Percentiles rank a stretch among this genome's conserved stretches.
phyloP scores from a whole-genome alignment of 2,888 invertebrate genomes.

The Julus scanicus region DNA sequence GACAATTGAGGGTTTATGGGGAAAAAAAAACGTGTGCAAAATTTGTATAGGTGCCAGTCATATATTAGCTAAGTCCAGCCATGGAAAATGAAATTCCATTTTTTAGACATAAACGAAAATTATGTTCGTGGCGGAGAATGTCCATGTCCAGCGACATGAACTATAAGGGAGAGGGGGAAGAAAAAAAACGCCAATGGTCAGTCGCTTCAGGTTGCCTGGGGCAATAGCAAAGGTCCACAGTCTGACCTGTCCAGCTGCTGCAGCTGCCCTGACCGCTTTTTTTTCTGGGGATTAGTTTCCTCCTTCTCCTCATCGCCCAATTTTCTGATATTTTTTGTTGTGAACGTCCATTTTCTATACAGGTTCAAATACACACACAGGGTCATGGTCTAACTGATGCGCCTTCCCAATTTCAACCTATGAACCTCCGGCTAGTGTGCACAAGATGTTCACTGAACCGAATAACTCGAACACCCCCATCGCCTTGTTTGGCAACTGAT shows the following conservation, averaged over 20 bases:
- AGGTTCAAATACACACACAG: neutral
- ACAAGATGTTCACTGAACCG: slow-evolving; percentile 49
- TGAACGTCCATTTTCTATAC: neutral
- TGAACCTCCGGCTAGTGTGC: slow-evolving; percentile 21
- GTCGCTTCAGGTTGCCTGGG: slow-evolving; percentile 41
- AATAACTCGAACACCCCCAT: slow-evolving; percentile 39
- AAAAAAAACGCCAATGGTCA: slow-evolving; percentile 47
- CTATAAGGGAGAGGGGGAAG: neutral
- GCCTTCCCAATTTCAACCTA: slow-evolving; percentile 30
- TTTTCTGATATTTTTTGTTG: slow-evolving; percentile 12
- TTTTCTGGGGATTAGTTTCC: slow-evolving; percentile 28
- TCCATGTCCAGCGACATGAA: slow-evolving; percentile 28
- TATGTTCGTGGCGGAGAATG: slow-evolving; percentile 30
- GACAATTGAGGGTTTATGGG: neutral
- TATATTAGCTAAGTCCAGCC: slow-evolving; percentile 38
- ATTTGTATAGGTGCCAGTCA: slow-evolving; percentile 34
- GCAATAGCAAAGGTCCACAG: slow-evolving; percentile 44
- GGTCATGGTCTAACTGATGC: slow-evolving; percentile 16
- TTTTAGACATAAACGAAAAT: slow-evolving; percentile 19
- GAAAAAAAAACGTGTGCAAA: neutral
- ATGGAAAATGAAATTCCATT: slow-evolving; percentile 34
- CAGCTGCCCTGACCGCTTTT: slow-evolving; percentile 49
- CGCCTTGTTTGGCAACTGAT: neutral
- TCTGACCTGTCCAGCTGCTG: slow-evolving; percentile 52
- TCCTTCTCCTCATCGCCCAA: slow-evolving; percentile 38